Percentiles rank a stretch among this genome's conserved stretches.
Conservation (phyloP, 2,797 vertebrate species). For the Heteromormyrus szaboi region DNA sequence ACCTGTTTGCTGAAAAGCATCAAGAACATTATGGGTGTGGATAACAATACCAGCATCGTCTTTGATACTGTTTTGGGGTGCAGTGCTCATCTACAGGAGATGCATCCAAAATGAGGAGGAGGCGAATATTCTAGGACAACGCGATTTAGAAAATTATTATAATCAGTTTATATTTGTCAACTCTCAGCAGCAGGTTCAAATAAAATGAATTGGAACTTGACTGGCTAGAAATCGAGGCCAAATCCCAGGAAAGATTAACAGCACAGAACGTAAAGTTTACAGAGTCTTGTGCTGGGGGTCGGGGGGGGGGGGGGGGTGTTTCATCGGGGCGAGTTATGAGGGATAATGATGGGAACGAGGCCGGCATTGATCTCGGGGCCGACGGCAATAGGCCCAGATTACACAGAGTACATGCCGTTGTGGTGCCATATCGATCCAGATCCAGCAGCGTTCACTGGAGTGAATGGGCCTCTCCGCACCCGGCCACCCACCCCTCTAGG, state of each 20-base stretch:
- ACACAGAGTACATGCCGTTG: background rate
- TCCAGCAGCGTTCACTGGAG: background rate
- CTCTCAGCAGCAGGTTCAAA: background rate
- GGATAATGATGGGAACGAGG: background rate
- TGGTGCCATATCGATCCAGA: background rate
- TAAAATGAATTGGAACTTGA: background rate
- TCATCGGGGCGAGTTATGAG: background rate
- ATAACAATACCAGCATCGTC: background rate
- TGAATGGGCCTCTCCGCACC: background rate
- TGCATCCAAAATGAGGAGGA: background rate
- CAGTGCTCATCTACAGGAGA: background rate
- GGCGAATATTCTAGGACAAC: background rate
- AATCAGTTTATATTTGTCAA: background rate
- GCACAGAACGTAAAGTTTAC: background rate
- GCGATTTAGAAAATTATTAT: background rate
- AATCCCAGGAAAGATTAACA: background rate
- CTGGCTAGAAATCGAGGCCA: background rate
- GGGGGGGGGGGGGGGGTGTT: too few species aligned
- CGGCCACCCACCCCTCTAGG: background rate
- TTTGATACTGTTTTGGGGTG: background rate
- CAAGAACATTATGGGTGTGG: background rate
- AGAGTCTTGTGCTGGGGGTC: background rate
- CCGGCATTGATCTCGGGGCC: background rate
- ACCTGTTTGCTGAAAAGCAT: background rate
- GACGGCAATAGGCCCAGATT: background rate